These are phyloP conservation scores for Artemia sinica DNA, from an alignment of 2,888 invertebrate genomes.

Conservation along the genomic window DNA sequence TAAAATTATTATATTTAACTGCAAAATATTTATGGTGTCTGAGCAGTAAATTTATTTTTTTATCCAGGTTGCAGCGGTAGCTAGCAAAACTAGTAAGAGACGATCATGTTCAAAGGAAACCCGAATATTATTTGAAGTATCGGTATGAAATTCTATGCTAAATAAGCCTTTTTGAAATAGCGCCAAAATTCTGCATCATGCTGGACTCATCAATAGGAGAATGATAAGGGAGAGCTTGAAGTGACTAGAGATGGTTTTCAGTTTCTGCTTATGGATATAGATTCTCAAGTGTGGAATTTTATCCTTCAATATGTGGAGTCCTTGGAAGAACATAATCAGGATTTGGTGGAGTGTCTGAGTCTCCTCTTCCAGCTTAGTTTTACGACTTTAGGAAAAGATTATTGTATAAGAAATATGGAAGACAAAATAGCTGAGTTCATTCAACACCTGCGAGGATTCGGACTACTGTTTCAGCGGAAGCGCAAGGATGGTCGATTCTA, in stretches of 20 bases:
- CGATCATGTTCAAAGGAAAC: too few species aligned
- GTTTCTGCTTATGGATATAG: constrained; percentile 77
- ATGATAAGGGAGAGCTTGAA: constrained; percentile 60
- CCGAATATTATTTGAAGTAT: too few species aligned
- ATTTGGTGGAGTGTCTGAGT: constrained; percentile 75
- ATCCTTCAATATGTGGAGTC: constrained; percentile 87
- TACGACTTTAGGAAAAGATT: constrained; percentile 81
- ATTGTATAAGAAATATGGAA: constrained; percentile 85
- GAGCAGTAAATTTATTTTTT: too few species aligned
- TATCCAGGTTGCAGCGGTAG: too few species aligned
- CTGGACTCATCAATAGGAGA: too few species aligned
- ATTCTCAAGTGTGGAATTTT: constrained; percentile 92
- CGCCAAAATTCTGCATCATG: too few species aligned
- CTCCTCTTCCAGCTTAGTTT: constrained; percentile 93
- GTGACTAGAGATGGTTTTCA: constrained; percentile 94
- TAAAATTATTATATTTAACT: too few species aligned
- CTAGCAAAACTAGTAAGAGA: too few species aligned
- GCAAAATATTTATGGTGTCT: too few species aligned
- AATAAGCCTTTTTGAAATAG: too few species aligned
- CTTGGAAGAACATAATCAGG: constrained; percentile 65
- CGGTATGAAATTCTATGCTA: too few species aligned
- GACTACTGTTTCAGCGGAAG: constrained; percentile 89
- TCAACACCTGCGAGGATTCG: constrained; percentile 90
- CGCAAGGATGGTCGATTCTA: constrained; percentile 80
- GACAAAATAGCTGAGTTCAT: constrained; percentile 70